These are phyloP conservation scores for Caenorhabditis drosophilae DNA, from an alignment of 2,888 invertebrate species.

Conservation along the genomic window DNA sequence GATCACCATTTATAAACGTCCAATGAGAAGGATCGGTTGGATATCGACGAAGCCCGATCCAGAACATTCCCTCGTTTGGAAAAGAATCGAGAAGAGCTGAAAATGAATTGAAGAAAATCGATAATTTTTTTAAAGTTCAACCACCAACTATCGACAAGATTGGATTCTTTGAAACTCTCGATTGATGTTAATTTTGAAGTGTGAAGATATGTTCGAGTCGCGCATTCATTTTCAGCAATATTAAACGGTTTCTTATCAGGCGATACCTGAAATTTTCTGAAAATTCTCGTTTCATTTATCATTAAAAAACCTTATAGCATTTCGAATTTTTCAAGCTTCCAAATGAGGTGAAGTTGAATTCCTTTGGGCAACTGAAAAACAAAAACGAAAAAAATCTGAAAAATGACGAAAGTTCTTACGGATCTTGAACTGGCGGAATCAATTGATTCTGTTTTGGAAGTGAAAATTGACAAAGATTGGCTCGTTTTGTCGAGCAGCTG, in stretches of 20 bases:
- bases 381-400: too few relatives aligned
- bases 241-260: not conserved
- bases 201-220: not conserved
- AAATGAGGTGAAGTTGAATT: not conserved
- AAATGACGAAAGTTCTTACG: too few relatives aligned
- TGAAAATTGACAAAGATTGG: not conserved
- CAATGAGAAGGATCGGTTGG: constrained; percentile 11
- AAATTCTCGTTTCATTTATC: too few relatives aligned
- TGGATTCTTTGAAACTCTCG: too few relatives aligned
- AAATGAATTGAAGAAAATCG: too few relatives aligned
- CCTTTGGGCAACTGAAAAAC: not conserved
- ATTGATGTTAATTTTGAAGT: constrained; percentile 1
- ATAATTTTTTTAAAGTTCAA: too few relatives aligned
- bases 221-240: not conserved
- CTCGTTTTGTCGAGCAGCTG: not conserved
- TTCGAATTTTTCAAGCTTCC: not conserved
- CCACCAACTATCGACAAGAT: too few relatives aligned
- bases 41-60: constrained; percentile 23
- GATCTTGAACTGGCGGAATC: too few relatives aligned
- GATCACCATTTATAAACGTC: constrained; percentile 27
- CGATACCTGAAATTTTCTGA: too few relatives aligned
- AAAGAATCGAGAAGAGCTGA: too few relatives aligned
- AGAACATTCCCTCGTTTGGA: constrained; percentile 21
- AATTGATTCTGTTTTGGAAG: not conserved
- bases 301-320: too few relatives aligned